A percentile compares a stretch with the other conserved stretches of the same genome.
phyloP scores from a whole-genome alignment of 2,888 invertebrate genomes.

The Dolichomitus sp. region DNA sequence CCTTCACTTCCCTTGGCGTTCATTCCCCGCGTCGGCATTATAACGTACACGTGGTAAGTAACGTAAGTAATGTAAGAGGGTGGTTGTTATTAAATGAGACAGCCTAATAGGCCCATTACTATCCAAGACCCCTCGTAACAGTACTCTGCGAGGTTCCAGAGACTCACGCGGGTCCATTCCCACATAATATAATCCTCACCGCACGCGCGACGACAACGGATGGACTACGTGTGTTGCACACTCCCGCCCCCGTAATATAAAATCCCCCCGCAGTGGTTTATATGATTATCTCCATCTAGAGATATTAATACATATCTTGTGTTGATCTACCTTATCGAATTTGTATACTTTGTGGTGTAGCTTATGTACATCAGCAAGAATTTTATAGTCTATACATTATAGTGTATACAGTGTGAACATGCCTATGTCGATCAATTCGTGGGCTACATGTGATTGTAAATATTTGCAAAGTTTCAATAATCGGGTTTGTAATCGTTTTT shows the following conservation, averaged over 20 bases:
- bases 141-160: conserved; percentile 21
- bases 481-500: not conserved
- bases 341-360: conserved; percentile 14
- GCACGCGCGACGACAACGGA: conserved; percentile 75
- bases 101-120: conserved; percentile 86
- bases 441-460: not conserved
- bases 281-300: conserved; percentile 5
- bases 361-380: conserved; percentile 10
- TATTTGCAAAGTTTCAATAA: conserved; percentile 1
- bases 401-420: not conserved
- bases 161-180: conserved; percentile 78
- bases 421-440: conserved; percentile 36
- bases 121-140: conserved; percentile 69
- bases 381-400: conserved; percentile 22
- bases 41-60: conserved; percentile 77
- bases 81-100: conserved; percentile 86
- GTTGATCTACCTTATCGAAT: conserved; percentile 46
- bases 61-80: conserved; percentile 84
- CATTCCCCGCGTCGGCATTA: conserved; percentile 48
- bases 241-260: conserved; percentile 66
- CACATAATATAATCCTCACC: conserved; percentile 84
- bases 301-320: conserved; percentile 38
- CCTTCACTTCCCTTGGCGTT: conserved; percentile 31
- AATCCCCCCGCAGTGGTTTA: conserved; percentile 45
- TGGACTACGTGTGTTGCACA: conserved; percentile 50